Percentiles rank a stretch among this genome's conserved stretches.
phyloP scores from a whole-genome alignment of 2,888 invertebrate genomes.

The Siphonodentalium dalli region DNA sequence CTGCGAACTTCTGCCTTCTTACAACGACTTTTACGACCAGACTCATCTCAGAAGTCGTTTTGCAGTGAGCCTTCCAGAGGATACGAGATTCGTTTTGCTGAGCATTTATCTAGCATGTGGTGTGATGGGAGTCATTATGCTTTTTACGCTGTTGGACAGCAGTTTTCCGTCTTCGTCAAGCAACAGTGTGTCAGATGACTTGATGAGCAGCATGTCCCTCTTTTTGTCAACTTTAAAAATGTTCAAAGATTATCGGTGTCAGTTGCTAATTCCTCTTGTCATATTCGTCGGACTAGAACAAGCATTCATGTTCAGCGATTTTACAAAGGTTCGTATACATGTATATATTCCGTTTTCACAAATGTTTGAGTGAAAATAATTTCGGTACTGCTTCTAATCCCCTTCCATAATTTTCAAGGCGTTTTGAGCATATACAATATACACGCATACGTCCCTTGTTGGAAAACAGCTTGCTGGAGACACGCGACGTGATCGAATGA shows the following conservation, averaged over 20 bases:
- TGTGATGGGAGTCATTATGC: slow-evolving; percentile 50
- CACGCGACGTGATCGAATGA: no score
- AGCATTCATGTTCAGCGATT: slow-evolving; percentile 61
- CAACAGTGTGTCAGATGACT: slow-evolving; percentile 33
- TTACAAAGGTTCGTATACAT: slow-evolving; percentile 54
- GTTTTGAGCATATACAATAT: no score
- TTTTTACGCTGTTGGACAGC: slow-evolving; percentile 49
- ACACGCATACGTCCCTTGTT: no score
- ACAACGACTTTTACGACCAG: slow-evolving; percentile 26
- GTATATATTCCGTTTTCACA: no score
- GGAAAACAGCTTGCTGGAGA: no score
- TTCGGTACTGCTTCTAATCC: no score
- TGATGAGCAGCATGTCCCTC: slow-evolving; percentile 43
- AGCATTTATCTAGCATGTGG: slow-evolving; percentile 55
- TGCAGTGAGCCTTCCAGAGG: slow-evolving; percentile 37
- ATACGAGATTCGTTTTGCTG: slow-evolving; percentile 48
- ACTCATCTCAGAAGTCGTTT: slow-evolving; percentile 23
- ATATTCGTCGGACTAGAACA: slow-evolving; percentile 59
- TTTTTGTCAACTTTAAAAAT: slow-evolving; percentile 51
- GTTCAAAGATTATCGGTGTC: slow-evolving; percentile 55
- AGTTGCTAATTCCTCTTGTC: slow-evolving; percentile 55
- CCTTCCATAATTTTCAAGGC: no score
- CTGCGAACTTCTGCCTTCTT: slow-evolving; percentile 31
- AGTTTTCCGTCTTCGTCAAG: slow-evolving; percentile 35
- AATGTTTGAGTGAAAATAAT: no score